Conservation (phyloP, 2,113 vertebrate genomes). For the Pantherophis guttatus region DNA sequence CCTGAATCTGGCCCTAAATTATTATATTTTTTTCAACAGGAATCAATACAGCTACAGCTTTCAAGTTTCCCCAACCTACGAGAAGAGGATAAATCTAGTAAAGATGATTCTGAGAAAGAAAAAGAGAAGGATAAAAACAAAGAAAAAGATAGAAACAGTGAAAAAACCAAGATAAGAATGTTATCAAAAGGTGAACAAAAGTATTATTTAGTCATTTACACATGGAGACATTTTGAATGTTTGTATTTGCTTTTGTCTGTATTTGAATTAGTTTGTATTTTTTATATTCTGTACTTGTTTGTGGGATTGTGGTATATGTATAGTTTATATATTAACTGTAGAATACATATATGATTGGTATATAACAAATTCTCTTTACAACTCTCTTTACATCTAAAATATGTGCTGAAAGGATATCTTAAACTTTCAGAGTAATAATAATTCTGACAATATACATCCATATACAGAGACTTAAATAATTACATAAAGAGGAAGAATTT, state of each 20-base stretch:
- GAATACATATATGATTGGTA: neutral
- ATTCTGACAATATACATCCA: neutral
- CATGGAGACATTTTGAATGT: neutral
- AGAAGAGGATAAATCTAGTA: slow-evolving; percentile 78
- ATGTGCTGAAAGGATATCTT: neutral
- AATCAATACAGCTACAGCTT: slow-evolving; percentile 77
- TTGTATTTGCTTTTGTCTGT: neutral
- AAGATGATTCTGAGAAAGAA: slow-evolving; percentile 81
- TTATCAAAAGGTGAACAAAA: slow-evolving; percentile 86
- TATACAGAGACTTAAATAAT: neutral
- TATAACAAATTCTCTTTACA: neutral
- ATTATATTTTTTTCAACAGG: slow-evolving; percentile 72
- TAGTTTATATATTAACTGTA: neutral
- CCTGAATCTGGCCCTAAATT: slow-evolving; percentile 61
- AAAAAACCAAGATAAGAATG: slow-evolving; percentile 82
- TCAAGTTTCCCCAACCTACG: slow-evolving; percentile 78
- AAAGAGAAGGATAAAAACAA: slow-evolving; percentile 81
- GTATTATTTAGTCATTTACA: slow-evolving; percentile 18
- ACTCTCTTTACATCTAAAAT: neutral
- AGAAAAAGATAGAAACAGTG: slow-evolving; percentile 74
- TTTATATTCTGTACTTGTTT: neutral
- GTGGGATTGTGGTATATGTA: neutral
- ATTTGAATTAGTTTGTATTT: slow-evolving; percentile 11
- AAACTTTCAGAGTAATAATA: neutral
- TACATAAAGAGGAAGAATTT: neutral